A percentile compares a stretch with the other conserved stretches of the same genome.
phyloP scores from a whole-genome alignment of 2,888 invertebrate species.

The Gryllus longicercus region DNA sequence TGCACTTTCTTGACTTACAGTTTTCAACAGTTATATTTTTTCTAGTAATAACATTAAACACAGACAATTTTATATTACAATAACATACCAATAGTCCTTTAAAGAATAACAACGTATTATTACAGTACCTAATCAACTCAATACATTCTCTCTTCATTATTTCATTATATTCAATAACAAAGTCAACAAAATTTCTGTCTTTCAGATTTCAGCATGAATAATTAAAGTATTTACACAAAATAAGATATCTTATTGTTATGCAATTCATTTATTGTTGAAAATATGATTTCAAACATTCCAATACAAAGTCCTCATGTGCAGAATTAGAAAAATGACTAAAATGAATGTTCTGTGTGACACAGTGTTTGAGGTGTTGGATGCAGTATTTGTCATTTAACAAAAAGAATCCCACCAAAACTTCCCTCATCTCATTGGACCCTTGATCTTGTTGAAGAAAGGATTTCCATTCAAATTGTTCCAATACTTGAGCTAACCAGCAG shows the following conservation, averaged over 20 bases:
- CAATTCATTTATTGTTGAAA: background rate
- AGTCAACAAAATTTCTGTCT: too few relatives aligned
- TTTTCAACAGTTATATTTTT: background rate
- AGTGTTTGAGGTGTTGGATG: background rate
- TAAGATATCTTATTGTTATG: too few relatives aligned
- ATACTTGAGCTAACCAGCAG: background rate
- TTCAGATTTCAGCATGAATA: too few relatives aligned
- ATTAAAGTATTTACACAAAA: too few relatives aligned
- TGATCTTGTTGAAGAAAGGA: background rate
- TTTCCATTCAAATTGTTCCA: background rate
- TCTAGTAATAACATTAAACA: background rate
- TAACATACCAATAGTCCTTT: background rate
- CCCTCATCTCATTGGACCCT: slow-evolving; percentile 3
- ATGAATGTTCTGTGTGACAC: background rate
- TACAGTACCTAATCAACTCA: too few relatives aligned
- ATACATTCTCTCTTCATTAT: too few relatives aligned
- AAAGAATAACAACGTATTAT: too few relatives aligned
- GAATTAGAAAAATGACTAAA: background rate
- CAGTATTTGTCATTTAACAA: background rate
- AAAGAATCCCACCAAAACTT: background rate
- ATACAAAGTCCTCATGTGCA: background rate
- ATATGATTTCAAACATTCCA: background rate
- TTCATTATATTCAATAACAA: too few relatives aligned
- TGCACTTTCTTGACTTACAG: slow-evolving; percentile 17
- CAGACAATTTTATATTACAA: background rate